A percentile compares a stretch with the other conserved stretches of the same genome.
Evolutionary conservation across 1,140 invertebrate species (phyloP).

Genomic region (Agrypnia vestita): DNA sequence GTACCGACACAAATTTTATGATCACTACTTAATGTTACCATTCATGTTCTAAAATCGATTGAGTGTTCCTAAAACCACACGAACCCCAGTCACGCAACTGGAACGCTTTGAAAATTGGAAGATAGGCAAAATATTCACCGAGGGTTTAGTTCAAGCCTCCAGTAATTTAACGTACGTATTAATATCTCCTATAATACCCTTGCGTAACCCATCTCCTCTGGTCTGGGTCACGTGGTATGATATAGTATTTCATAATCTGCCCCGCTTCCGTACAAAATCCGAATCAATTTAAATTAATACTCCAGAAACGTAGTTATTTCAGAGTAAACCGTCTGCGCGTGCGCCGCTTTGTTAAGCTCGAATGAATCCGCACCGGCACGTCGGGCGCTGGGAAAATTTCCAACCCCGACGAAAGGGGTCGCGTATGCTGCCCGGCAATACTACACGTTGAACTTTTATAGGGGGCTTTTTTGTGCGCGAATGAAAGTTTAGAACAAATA

Average conservation of each 20-base stretch:
- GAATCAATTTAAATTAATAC: slow-evolving; percentile 54
- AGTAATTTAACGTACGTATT: slow-evolving; percentile 15
- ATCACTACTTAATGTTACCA: slow-evolving; percentile 18
- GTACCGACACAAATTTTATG: not conserved
- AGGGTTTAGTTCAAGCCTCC: not conserved
- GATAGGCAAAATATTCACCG: not conserved
- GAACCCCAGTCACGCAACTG: slow-evolving; percentile 1
- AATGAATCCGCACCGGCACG: slow-evolving; percentile 20
- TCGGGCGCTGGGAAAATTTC: not conserved
- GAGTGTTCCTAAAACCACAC: slow-evolving; percentile 27
- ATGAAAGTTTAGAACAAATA: slow-evolving; percentile 5
- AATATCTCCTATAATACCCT: not conserved
- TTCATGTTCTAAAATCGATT: slow-evolving; percentile 35
- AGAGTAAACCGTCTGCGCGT: not conserved
- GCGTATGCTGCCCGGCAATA: not conserved
- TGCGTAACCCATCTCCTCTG: not conserved
- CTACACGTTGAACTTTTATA: not conserved
- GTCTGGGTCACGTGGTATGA: slow-evolving; percentile 3
- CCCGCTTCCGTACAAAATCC: slow-evolving; percentile 27
- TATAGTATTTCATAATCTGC: slow-evolving; percentile 43
- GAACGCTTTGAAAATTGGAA: not conserved
- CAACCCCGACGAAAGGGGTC: slow-evolving; percentile 6
- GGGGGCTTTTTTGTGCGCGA: not conserved
- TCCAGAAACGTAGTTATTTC: not conserved
- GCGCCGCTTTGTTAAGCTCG: slow-evolving; percentile 24